Base-by-base conservation (phyloP, 2,113 vertebrate genomes). In the Rutilus rutilus region DNA sequence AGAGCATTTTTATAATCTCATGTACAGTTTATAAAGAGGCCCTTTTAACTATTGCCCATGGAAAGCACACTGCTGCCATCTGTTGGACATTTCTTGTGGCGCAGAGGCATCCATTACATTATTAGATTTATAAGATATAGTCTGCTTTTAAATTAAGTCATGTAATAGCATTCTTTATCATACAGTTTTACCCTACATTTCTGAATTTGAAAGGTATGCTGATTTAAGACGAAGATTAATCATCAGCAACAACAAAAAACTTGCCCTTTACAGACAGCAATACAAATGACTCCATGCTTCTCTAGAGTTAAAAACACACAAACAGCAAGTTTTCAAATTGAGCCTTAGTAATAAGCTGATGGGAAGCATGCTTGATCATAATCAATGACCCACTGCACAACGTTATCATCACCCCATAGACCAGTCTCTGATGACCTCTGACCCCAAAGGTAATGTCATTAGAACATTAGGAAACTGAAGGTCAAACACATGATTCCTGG, bases 1-100 rank as follows among this genome's bases (percentile, higher is more conserved):
- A 11, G 25, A 81, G 78, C n/a, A 52, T 82, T 12, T 42, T 69
- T 17, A 69, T 64, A 25, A 47, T 21, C 30, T 12, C n/a, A 27
- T 47, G 39, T 47, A 21, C 1, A 1, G 5, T 23, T 21, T 2
- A 23, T 67, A 67, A 77, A 73, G 19, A 42, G 47, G 47, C n/a
- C 47, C 17, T 50, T 50, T 77, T 21, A 10, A 17, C 1, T n/a
- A 5, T 21, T 54, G 0, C 17, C 83, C 82, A 91, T 92, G 75
- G 90, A 87, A 6, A 91, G 90, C 92, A 90, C 92, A 90, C 89
- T 94, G 94, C 92, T 95, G 95, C 86, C 95, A 95, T 94, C 95
- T 96, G 92, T 86, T 91, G 94, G 92, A 7, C 36, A 7, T 9
- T 62, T 75, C 75, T 27, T 76, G 84, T 57, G 78, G 39, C 74